Percentiles rank a stretch among this genome's conserved stretches.
These are phyloP conservation scores for Hirtodrosophila alboralis DNA, from an alignment of 2,888 invertebrate species.

Conservation along the genomic window DNA sequence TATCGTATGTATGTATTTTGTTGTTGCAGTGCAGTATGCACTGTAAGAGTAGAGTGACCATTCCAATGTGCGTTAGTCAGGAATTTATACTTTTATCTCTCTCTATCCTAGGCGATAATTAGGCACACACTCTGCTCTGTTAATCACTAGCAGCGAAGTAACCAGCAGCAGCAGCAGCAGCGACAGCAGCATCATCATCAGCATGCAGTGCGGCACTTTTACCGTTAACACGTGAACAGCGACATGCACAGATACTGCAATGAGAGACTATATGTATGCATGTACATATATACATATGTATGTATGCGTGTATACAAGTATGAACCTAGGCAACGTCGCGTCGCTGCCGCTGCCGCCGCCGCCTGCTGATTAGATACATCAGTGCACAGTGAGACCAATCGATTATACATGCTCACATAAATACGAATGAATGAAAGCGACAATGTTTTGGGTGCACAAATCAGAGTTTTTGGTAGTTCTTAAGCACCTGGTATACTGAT, in stretches of 20 bases:
- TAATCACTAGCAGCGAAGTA: constrained; percentile 39
- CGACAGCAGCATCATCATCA: constrained; percentile 19
- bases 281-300: neutral
- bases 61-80: constrained; percentile 23
- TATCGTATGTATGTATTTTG: constrained; percentile 7
- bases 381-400: constrained; percentile 43
- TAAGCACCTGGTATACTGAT: constrained; percentile 26
- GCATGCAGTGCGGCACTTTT: constrained; percentile 38
- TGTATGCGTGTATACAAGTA: constrained; percentile 3
- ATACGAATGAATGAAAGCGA: constrained; percentile 57
- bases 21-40: constrained; percentile 11
- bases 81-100: constrained; percentile 24
- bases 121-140: constrained; percentile 38
- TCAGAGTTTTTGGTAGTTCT: constrained; percentile 26
- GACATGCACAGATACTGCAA: constrained; percentile 33
- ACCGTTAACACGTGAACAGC: constrained; percentile 72
- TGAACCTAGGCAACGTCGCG: constrained; percentile 25
- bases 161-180: constrained; percentile 15
- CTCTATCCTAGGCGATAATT: constrained; percentile 30
- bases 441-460: constrained; percentile 38
- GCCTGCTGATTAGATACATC: constrained; percentile 35
- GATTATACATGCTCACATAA: constrained; percentile 20
- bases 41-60: constrained; percentile 6
- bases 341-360: constrained; percentile 3
- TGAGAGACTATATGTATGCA: constrained; percentile 11